These are phyloP conservation scores for Cryptus armator DNA, from an alignment of 2,888 invertebrate species.

Conservation along the genomic window DNA sequence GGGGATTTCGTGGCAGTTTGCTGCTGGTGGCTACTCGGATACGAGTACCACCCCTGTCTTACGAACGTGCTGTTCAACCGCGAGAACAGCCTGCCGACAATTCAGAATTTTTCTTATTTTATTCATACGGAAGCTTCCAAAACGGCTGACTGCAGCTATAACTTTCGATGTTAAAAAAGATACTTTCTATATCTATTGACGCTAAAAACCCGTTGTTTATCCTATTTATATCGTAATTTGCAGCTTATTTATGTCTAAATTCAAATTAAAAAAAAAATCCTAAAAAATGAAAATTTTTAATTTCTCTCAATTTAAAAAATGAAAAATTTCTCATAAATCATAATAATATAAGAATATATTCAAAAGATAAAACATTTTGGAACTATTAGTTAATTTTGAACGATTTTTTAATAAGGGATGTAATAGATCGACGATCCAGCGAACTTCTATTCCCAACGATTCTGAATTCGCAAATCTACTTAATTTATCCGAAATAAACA, in stretches of 20 bases:
- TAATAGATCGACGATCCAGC: not conserved
- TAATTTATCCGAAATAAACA: not conserved
- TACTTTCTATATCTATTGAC: too few relatives aligned
- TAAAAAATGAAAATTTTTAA: not conserved
- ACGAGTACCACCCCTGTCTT: conserved; percentile 44
- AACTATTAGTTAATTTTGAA: too few relatives aligned
- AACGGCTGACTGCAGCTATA: too few relatives aligned
- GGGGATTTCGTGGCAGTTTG: conserved; percentile 58
- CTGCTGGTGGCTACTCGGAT: conserved; percentile 63
- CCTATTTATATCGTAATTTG: too few relatives aligned
- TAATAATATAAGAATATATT: too few relatives aligned
- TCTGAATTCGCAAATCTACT: not conserved
- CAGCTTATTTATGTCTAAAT: too few relatives aligned
- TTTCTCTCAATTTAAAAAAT: not conserved
- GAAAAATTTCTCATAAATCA: not conserved
- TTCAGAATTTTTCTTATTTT: conserved; percentile 68
- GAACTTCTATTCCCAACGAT: not conserved
- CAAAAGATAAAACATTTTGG: too few relatives aligned
- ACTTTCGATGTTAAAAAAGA: too few relatives aligned
- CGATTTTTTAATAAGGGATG: too few relatives aligned
- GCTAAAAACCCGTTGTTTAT: too few relatives aligned
- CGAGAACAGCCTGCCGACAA: conserved; percentile 19
- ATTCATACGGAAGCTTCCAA: conserved; percentile 70
- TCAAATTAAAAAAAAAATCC: too few relatives aligned
- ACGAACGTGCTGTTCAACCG: conserved; percentile 37